Conservation (phyloP, 1,140 invertebrate species). For the Coenobita brevimanus region DNA sequence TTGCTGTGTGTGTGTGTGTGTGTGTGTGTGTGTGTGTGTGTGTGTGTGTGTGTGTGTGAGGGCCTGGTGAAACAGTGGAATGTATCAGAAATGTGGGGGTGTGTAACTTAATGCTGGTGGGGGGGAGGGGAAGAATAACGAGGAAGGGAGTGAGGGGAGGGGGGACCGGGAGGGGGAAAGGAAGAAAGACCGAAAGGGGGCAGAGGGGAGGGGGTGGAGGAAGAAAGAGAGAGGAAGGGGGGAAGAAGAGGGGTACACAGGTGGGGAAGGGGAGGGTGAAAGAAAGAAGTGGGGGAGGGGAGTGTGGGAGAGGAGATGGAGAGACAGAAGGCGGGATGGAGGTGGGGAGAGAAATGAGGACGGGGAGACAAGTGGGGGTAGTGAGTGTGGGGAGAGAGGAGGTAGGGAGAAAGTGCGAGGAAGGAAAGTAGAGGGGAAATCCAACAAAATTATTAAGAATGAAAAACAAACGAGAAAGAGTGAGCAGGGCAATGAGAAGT, state of each 20-base stretch:
- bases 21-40: conserved; percentile 5
- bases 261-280: too few species aligned
- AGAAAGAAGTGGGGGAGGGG: background rate
- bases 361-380: background rate
- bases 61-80: too few species aligned
- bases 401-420: background rate
- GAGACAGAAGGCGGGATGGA: background rate
- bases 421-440: too few species aligned
- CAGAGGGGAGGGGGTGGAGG: background rate
- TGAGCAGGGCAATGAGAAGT: too few species aligned
- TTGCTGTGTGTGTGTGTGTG: conserved; percentile 24
- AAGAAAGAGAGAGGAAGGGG: background rate
- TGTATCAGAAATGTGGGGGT: background rate
- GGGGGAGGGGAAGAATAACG: background rate
- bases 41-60: too few species aligned
- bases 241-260: background rate
- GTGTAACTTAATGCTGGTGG: background rate
- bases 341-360: background rate
- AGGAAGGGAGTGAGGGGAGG: background rate
- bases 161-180: background rate
- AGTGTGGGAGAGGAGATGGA: background rate
- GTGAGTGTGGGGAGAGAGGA: background rate
- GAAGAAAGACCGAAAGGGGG: background rate
- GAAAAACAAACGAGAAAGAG: too few species aligned
- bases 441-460: too few species aligned